Conservation (phyloP, 2,113 vertebrate genomes). For the Ploceus nigricollis region DNA sequence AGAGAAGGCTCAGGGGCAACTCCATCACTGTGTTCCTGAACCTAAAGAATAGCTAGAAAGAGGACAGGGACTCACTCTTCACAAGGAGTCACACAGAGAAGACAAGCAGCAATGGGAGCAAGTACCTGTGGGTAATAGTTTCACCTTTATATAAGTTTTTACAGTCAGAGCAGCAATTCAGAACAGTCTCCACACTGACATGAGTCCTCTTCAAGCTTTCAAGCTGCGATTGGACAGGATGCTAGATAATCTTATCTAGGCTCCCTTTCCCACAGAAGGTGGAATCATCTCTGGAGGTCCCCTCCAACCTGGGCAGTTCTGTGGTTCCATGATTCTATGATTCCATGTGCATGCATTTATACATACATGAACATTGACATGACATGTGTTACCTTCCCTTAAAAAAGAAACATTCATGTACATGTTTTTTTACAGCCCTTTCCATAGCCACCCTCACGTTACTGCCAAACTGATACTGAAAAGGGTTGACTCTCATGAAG, state of each 20-base stretch:
- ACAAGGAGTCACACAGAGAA: neutral
- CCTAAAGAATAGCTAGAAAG: neutral
- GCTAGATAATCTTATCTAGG: too few relatives aligned
- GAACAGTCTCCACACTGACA: neutral
- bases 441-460: neutral
- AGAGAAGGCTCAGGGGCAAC: neutral
- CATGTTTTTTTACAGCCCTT: neutral
- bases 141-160: neutral
- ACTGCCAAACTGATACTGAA: neutral
- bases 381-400: neutral
- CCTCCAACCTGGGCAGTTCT: neutral
- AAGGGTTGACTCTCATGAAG: neutral
- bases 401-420: neutral
- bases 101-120: neutral
- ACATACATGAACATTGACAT: accelerated
- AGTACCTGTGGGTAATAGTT: neutral
- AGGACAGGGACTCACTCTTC: neutral
- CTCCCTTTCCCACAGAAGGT: neutral
- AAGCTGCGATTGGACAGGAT: neutral
- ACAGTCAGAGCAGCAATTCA: neutral
- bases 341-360: neutral
- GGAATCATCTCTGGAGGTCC: neutral
- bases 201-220: neutral
- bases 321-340: neutral
- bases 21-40: neutral